A percentile compares a stretch with the other conserved stretches of the same genome.
phyloP scores from a whole-genome alignment of 2,888 invertebrate species.

The Lycia hirtaria region DNA sequence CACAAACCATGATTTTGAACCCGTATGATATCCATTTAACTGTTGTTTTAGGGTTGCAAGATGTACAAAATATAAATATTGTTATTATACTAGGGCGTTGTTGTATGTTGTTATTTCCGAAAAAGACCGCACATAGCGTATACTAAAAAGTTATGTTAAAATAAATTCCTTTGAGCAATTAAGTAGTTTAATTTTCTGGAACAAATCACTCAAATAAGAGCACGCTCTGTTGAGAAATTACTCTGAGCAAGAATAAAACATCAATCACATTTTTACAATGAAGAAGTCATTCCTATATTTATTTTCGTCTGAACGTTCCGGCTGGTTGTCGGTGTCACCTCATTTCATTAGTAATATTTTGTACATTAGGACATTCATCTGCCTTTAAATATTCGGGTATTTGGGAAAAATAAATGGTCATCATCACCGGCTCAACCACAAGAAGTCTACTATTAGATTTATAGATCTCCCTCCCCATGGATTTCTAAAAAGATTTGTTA shows the following conservation, averaged over 20 bases:
- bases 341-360: background rate
- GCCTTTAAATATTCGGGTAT: background rate
- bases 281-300: constrained; percentile 4
- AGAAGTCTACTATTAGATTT: no score
- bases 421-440: no score
- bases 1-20: no score
- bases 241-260: constrained; percentile 1
- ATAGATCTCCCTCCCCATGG: no score
- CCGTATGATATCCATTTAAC: no score
- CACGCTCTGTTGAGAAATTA: background rate
- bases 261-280: constrained; percentile 8
- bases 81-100: no score
- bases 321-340: constrained; percentile 3
- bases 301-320: constrained; percentile 3
- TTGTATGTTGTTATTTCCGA: background rate
- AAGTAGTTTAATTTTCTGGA: constrained; percentile 10
- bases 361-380: background rate
- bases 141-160: background rate
- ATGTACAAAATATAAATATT: no score
- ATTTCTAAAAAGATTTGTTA: no score
- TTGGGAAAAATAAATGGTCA: no score
- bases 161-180: constrained; percentile 8
- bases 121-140: constrained; percentile 3
- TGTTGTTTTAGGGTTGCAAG: no score
- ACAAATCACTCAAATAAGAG: constrained; percentile 9